Evolutionary conservation across 53 echinoderm and acorn worm genomes (phyloP), one percentile per base, ranked within the genome.

Genomic region (Hippasteria phrygiana): DNA sequence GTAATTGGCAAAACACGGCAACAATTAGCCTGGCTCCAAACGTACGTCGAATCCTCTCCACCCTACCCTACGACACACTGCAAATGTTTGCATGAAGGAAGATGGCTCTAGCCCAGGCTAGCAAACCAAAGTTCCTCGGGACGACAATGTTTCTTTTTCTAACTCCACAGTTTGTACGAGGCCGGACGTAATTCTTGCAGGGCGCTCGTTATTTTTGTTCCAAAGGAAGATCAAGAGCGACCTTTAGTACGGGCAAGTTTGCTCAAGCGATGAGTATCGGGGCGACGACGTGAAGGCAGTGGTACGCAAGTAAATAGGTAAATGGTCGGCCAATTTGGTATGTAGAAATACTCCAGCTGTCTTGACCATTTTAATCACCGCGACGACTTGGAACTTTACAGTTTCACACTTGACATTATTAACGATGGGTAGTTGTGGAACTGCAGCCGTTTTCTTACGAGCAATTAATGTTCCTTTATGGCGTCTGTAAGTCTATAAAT

Each of bases 181-280:
- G n/a, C n/a, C 66, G 32, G 64, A 65, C 80, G 62, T 65, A 29
- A 71, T 71, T 71, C 38, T 64, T 81, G 62, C 62, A 56, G 40
- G n/a, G 37, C 56, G 4, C 38, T 80, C 59, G 50, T 80, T 45
- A 6, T 66, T 46, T 77, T 29, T 50, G 7, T 13, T 66, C 83
- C n/a, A 48, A 55, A 70, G 11, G 35, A 51, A 50, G 51, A 85
- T 48, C 70, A 51, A 36, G 5, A n/a, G 17, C 85, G 85, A 85
- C 85, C 85, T 85, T 85, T 85, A 70, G 85, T 71, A 85, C 85
- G 1, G 51, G 4, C 8, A 29, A 34, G 85, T 85, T 85, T 85
- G 70, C 71, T 28, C 53, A 85, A 71, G 70, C 45, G 71, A 71
- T 70, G 7, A 66, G 70, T 34, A 70, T 70, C 71, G 4, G 18